phyloP scores from a whole-genome alignment of 2,113 vertebrate species.

The Noctilio leporinus region DNA sequence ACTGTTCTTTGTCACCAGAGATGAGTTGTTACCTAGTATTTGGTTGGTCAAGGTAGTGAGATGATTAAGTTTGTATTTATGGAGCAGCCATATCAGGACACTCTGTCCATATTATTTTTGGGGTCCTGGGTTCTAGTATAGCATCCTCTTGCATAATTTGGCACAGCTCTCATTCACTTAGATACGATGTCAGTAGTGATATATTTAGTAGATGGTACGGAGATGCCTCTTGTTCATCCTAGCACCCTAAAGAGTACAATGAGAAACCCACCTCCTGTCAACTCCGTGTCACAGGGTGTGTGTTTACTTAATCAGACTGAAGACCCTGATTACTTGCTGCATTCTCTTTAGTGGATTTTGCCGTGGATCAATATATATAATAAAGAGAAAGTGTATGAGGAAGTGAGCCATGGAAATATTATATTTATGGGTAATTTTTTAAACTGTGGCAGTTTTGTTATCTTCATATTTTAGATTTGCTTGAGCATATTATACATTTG shows the following conservation, averaged over 20 bases:
- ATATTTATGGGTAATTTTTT: not conserved
- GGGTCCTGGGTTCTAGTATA: not conserved
- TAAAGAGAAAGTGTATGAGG: not conserved
- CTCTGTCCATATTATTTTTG: not conserved
- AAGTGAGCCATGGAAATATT: not conserved
- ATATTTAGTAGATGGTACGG: not conserved
- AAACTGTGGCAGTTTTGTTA: not conserved
- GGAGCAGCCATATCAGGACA: not conserved
- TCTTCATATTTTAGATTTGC: not conserved
- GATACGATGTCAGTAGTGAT: not conserved
- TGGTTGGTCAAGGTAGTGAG: not conserved
- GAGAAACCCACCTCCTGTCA: not conserved
- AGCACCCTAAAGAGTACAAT: not conserved
- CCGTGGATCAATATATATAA: not conserved
- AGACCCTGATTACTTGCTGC: not conserved
- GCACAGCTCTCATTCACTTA: not conserved
- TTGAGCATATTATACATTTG: not conserved
- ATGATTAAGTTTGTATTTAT: conserved; percentile 2
- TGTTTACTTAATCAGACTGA: not conserved
- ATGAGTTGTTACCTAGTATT: conserved; percentile 5
- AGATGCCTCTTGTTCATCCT: not conserved
- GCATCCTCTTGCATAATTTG: not conserved
- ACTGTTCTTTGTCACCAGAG: not conserved
- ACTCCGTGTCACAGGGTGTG: not conserved
- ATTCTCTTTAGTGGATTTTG: not conserved